Percentiles rank a stretch among this genome's conserved stretches.
These are phyloP conservation scores for rat (Rattus norvegicus) DNA, from an alignment of 2,113 vertebrate species.

Conservation along the genomic window GRCr8 NC_086026.1:64430001-64430500, in stretches of 20 bases:
- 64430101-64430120: neutral
- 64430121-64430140: neutral
- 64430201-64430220: neutral
- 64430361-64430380: neutral
- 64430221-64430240: neutral
- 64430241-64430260: neutral
- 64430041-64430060: constrained; percentile 21
- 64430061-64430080: neutral
- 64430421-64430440: constrained; percentile 7
- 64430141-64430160: neutral
- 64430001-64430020: neutral
- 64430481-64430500: neutral
- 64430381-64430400: neutral
- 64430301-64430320: neutral
- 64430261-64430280: neutral
- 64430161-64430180: neutral
- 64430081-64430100: neutral
- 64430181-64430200: neutral
- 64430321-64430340: neutral
- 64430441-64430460: neutral
- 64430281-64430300: neutral
- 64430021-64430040: neutral
- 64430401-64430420: neutral
- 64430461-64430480: neutral
- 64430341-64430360: neutral